These are phyloP conservation scores for Phylloscopus trochiloides DNA, from an alignment of 2,113 vertebrate species.

Conservation along the genomic window DNA sequence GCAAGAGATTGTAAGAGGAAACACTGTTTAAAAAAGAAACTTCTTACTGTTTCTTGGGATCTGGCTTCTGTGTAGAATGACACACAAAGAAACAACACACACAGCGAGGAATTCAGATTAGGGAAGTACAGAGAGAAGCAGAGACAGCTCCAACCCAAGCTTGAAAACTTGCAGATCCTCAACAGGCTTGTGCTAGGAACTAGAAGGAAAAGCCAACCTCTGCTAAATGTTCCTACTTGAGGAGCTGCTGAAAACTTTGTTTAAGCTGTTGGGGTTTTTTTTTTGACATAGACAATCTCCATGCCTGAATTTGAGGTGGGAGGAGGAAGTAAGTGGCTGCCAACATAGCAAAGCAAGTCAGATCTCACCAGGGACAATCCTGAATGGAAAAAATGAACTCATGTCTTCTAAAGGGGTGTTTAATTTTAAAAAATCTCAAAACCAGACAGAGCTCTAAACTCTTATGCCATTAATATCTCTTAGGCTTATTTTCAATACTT, in stretches of 20 bases:
- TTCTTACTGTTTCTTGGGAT: conserved; percentile 35
- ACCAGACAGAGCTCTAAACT: not conserved
- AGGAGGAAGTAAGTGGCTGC: not conserved
- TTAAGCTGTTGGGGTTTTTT: not conserved
- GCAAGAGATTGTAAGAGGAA: conserved; percentile 11
- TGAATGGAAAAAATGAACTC: not conserved
- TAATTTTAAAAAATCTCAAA: not conserved
- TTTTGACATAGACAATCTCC: not conserved
- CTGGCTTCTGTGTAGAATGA: conserved; percentile 37
- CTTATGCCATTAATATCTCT: fast-evolving
- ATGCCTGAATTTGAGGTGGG: not conserved
- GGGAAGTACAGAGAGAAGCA: not conserved
- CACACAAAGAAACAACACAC: conserved; percentile 37
- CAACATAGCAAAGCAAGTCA: not conserved
- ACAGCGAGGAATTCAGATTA: not conserved
- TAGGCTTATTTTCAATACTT: not conserved
- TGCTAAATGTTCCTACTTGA: not conserved
- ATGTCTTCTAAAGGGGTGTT: not conserved
- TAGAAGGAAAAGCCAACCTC: not conserved
- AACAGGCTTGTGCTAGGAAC: not conserved
- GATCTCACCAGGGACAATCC: not conserved
- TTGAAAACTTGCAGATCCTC: conserved; percentile 13
- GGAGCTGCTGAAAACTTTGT: not conserved
- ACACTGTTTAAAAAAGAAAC: not conserved
- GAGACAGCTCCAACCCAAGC: conserved; percentile 1